Base-by-base conservation (phyloP, 2,888 invertebrate genomes). In the Halictus ligatus region DNA sequence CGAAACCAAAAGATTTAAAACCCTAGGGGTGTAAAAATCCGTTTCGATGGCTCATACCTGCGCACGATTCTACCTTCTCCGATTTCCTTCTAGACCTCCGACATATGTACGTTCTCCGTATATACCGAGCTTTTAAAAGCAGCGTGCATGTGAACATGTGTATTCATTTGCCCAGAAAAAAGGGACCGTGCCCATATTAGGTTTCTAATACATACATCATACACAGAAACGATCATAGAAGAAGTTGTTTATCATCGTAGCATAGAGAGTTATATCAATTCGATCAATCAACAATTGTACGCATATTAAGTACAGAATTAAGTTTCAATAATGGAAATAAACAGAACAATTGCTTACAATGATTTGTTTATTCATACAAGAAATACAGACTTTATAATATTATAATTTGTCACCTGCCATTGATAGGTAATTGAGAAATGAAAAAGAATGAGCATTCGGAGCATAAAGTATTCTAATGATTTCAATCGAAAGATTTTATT, bases 41-140 rank as follows among this genome's bases (percentile, higher is more conserved):
- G 75, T 72, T 76, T 83, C 64, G 67, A 83, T 79, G 79, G n/a
- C 40, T 67, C 58, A 29, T 81, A 83, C 85, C 79, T 85, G 83
- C 58, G 0, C 58, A 43, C 21, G 58, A 13, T 43, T 77, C 71
- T 54, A 25, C 72, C 79, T 54, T 76, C 79, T 85, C 80, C 40
- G 67, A 83, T 80, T 83, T 85, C 85, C 60, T 64, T 29, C 21
- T 21, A 25, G 18, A n/a, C 54, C 2, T 54, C 21, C 21, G 54
- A 21, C 54, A 54, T 21, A 54, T 12, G 10, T n/a, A 13, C 60
- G 83, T 79, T n/a, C 29, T 29, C 48, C 50, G 6, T 21, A 21
- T 21, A 50, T 8, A 18, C 50, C 40, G 29, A 64, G 48, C 74
- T 81, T 84, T 43, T 15, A 43, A 35, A 80, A 74, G 60, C 54